Evolutionary conservation across 2,888 invertebrate genomes (phyloP).

Genomic region (Drosophila atripex): DNA sequence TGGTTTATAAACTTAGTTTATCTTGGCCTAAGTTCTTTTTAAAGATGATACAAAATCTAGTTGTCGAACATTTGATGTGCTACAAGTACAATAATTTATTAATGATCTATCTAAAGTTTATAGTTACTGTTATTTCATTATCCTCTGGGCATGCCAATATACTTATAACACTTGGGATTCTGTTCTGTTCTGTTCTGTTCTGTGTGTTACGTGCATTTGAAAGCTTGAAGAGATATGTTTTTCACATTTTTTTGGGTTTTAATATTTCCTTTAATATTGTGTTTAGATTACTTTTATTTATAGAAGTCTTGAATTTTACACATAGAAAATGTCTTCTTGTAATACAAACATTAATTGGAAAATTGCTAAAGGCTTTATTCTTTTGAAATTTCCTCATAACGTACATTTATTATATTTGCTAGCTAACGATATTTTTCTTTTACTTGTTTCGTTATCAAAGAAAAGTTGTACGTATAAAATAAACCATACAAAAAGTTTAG

Average conservation of each 20-base stretch:
- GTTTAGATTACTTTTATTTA: conserved; percentile 28
- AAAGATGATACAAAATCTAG: conserved; percentile 46
- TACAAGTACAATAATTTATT: conserved; percentile 49
- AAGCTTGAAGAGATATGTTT: conserved; percentile 67
- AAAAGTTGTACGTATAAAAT: conserved; percentile 54
- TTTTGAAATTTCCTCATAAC: conserved; percentile 41
- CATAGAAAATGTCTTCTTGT: conserved; percentile 43
- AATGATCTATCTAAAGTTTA: conserved; percentile 50
- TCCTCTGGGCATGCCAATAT: conserved; percentile 25
- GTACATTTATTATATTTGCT: conserved; percentile 53
- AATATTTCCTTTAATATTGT: conserved; percentile 9
- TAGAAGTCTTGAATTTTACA: conserved; percentile 51
- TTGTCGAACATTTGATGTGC: conserved; percentile 36
- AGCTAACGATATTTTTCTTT: conserved; percentile 51
- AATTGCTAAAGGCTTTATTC: conserved; percentile 54
- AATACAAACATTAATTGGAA: conserved; percentile 53
- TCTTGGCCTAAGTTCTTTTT: conserved; percentile 36
- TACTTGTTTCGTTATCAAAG: conserved; percentile 40
- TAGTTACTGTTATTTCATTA: conserved; percentile 21
- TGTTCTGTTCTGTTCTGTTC: conserved; percentile 31
- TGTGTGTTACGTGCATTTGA: conserved; percentile 49
- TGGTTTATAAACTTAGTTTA: conserved; percentile 23
- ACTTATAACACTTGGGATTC: conserved; percentile 44
- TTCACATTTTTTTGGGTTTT: conserved; percentile 25
- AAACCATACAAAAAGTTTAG: conserved; percentile 64